phyloP scores from a whole-genome alignment of 1,140 invertebrate species.

The Drosophila bipectinata region DNA sequence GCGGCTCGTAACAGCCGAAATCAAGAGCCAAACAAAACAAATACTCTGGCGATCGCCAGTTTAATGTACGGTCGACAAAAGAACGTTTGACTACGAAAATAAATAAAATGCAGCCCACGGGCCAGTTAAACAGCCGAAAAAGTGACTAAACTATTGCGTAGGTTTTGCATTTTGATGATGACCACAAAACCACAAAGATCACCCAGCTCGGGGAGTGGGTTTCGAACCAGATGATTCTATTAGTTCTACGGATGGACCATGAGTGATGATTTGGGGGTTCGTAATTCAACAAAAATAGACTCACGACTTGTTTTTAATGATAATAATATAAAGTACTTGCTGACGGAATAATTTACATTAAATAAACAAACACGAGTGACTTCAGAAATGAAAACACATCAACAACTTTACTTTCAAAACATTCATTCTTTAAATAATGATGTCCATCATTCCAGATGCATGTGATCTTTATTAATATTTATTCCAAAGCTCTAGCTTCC shows the following conservation, averaged over 20 bases:
- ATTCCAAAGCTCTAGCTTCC: slow-evolving; percentile 1
- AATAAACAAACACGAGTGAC: slow-evolving; percentile 4
- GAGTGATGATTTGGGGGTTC: slow-evolving; percentile 5
- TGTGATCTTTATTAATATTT: slow-evolving; percentile 12
- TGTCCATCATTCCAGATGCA: background rate
- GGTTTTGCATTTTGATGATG: slow-evolving; percentile 76
- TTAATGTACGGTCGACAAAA: slow-evolving; percentile 65
- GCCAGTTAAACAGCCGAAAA: slow-evolving; percentile 28
- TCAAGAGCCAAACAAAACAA: slow-evolving; percentile 59
- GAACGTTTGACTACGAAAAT: slow-evolving; percentile 78
- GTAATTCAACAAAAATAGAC: slow-evolving; percentile 18
- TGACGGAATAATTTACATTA: slow-evolving; percentile 1
- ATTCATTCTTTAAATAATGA: background rate
- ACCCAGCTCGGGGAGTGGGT: slow-evolving; percentile 9
- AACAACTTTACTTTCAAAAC: background rate
- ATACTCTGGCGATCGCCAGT: slow-evolving; percentile 30
- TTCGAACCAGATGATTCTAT: slow-evolving; percentile 39
- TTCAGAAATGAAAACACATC: background rate
- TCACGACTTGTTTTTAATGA: slow-evolving; percentile 6
- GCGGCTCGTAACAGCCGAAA: slow-evolving; percentile 42
- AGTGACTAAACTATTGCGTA: slow-evolving; percentile 55
- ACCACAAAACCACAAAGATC: slow-evolving; percentile 51
- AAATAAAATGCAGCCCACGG: slow-evolving; percentile 73
- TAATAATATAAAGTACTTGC: slow-evolving; percentile 1
- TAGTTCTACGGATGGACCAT: background rate